A percentile compares a stretch with the other conserved stretches of the same genome.
These are phyloP conservation scores for Nemopilema nomurai DNA, from an alignment of 30 jellyfish, hydroid and myxozoan species.

Conservation along the genomic window DNA sequence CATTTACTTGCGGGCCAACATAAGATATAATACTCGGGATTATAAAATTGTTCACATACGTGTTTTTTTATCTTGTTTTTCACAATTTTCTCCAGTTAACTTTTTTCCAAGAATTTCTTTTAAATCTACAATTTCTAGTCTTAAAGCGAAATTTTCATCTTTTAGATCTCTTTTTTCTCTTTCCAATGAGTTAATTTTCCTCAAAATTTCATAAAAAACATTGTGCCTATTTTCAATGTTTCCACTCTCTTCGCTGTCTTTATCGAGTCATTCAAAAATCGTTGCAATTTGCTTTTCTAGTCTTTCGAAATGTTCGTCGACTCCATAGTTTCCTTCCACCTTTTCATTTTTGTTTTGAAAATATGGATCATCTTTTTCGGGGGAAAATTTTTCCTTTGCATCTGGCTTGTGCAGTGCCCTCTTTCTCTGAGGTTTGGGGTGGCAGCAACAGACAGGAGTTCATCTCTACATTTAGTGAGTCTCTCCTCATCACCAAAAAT, in stretches of 20 bases:
- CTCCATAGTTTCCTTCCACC: neutral
- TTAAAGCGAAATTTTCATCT: slow-evolving; percentile 2
- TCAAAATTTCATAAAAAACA: neutral
- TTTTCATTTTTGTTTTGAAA: slow-evolving; percentile 5
- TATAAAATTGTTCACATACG: too few species aligned
- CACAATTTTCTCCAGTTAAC: neutral
- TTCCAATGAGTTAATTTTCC: neutral
- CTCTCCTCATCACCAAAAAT: slow-evolving; percentile 14
- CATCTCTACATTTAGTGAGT: slow-evolving; percentile 12
- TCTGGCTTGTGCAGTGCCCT: slow-evolving; percentile 18
- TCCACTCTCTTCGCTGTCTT: neutral
- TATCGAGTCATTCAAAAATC: slow-evolving; percentile 12
- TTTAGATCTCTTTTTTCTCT: slow-evolving; percentile 3
- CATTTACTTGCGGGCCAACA: too few species aligned
- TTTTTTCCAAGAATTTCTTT: neutral
- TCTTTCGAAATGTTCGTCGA: slow-evolving; percentile 12
- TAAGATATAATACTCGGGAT: too few species aligned
- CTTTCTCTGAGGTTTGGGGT: slow-evolving; percentile 8
- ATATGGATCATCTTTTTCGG: neutral
- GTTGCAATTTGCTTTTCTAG: slow-evolving; percentile 15
- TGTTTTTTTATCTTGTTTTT: slow-evolving; percentile 4
- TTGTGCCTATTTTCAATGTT: slow-evolving; percentile 1
- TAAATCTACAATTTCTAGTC: slow-evolving; percentile 5
- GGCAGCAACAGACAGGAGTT: slow-evolving; percentile 16
- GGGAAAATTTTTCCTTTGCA: slow-evolving; percentile 2